phyloP scores from a whole-genome alignment of 2,113 vertebrate genomes.

The Orycteropus afer region DNA sequence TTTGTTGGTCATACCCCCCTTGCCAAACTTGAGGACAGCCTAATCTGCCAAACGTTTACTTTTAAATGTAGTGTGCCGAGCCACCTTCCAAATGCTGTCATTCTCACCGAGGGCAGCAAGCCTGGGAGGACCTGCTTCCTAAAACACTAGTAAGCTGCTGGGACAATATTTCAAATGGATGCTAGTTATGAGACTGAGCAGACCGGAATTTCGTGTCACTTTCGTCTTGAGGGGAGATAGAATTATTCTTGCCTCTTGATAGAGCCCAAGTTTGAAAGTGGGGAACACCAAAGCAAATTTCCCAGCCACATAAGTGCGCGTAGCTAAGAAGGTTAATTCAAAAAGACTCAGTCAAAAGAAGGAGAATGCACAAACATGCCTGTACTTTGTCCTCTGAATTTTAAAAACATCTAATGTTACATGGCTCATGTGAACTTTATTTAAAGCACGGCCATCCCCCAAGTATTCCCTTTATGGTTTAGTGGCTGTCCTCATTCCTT shows the following conservation, averaged over 20 bases:
- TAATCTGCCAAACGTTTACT: conserved; percentile 73
- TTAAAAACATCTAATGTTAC: conserved; percentile 72
- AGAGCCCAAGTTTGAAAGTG: conserved; percentile 26
- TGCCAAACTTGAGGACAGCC: conserved; percentile 65
- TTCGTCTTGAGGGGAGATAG: background rate
- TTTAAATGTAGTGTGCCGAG: conserved; percentile 67
- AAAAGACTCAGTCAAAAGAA: conserved; percentile 62
- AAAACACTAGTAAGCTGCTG: background rate
- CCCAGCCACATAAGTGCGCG: background rate
- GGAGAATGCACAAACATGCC: conserved; percentile 72
- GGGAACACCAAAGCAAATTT: background rate
- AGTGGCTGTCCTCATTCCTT: conserved; percentile 59
- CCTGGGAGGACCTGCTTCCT: background rate
- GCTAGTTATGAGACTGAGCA: background rate
- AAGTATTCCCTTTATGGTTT: conserved; percentile 73
- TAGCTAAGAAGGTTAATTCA: conserved; percentile 33
- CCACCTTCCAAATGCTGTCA: conserved; percentile 54
- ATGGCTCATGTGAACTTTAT: conserved; percentile 64
- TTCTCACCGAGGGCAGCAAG: conserved; percentile 16
- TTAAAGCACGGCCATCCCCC: conserved; percentile 50
- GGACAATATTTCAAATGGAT: conserved; percentile 40
- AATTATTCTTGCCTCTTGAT: background rate
- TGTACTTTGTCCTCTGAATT: conserved; percentile 61
- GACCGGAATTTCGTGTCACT: background rate
- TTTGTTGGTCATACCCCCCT: conserved; percentile 65